Evolutionary conservation across 1,140 invertebrate genomes (phyloP).

Genomic region (Scaptomyza pallida): DNA sequence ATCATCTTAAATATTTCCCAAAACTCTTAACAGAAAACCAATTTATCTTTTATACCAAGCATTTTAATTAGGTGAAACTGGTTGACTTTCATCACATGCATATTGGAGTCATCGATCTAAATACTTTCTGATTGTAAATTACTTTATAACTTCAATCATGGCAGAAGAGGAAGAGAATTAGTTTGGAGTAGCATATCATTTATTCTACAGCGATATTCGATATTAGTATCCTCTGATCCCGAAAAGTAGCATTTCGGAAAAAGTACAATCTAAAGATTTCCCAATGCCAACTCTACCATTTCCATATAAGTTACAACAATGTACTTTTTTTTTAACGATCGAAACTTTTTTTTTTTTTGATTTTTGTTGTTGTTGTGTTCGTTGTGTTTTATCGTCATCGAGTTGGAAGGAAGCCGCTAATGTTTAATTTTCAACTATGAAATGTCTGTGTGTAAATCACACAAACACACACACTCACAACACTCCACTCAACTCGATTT

Average conservation of each 20-base stretch:
- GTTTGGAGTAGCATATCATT: conserved; percentile 47
- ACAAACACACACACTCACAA: too few species aligned
- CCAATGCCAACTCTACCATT: too few species aligned
- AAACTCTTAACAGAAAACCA: not conserved
- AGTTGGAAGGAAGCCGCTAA: conserved; percentile 59
- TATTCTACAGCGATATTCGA: conserved; percentile 61
- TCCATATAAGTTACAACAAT: not conserved
- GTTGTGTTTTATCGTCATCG: conserved; percentile 26
- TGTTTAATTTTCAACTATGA: conserved; percentile 56
- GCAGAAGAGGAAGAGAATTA: conserved; percentile 13
- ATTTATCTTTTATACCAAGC: not conserved
- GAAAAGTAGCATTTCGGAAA: too few species aligned
- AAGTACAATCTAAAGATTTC: too few species aligned
- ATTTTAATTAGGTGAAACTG: conserved; percentile 21
- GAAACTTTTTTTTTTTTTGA: conserved; percentile 20
- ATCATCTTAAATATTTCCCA: not conserved
- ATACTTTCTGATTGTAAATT: conserved; percentile 20
- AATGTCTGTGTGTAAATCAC: conserved; percentile 56
- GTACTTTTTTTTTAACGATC: not conserved
- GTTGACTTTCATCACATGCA: conserved; percentile 17
- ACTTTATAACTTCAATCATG: conserved; percentile 35
- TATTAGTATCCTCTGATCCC: too few species aligned
- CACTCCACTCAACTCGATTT: not conserved
- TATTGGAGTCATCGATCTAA: not conserved
- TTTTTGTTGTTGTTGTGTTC: conserved; percentile 28